A percentile compares a stretch with the other conserved stretches of the same genome.
Conservation (phyloP, 2,888 invertebrate species). For the Dicyrtomina minuta region DNA sequence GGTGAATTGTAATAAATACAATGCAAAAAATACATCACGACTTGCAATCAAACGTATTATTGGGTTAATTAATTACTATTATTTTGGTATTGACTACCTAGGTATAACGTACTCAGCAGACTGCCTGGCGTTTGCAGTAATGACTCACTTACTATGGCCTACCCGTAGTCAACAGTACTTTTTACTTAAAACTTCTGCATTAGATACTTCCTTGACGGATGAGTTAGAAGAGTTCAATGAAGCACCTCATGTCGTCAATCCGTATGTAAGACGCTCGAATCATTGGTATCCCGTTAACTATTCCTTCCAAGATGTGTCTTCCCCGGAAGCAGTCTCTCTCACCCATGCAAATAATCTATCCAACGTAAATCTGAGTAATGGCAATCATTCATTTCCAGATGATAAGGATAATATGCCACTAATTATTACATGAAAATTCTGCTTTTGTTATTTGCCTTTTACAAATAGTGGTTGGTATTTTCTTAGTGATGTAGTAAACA, state of each 20-base stretch:
- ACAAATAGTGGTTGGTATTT: background rate
- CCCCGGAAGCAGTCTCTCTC: constrained; percentile 49
- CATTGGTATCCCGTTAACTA: constrained; percentile 50
- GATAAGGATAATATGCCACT: constrained; percentile 51
- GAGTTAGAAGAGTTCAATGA: constrained; percentile 89
- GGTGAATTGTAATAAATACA: no score
- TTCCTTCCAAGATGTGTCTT: constrained; percentile 51
- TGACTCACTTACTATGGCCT: constrained; percentile 95
- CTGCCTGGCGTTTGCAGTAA: constrained; percentile 89
- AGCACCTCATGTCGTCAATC: constrained; percentile 75
- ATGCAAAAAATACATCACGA: constrained; percentile 51
- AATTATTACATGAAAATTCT: constrained; percentile 43
- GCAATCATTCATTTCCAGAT: constrained; percentile 36
- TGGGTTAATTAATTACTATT: no score
- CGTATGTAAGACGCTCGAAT: constrained; percentile 45
- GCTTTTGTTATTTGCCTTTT: no score
- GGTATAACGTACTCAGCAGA: constrained; percentile 95
- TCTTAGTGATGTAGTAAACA: no score
- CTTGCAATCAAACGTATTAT: no score
- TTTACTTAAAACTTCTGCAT: constrained; percentile 66
- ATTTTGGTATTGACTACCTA: constrained; percentile 59
- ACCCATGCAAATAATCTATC: constrained; percentile 41
- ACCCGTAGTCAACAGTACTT: constrained; percentile 90
- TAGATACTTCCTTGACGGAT: constrained; percentile 63
- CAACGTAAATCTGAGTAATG: constrained; percentile 27